Conservation (phyloP, 2,888 invertebrate species). For the Leptogaster cylindrica region DNA sequence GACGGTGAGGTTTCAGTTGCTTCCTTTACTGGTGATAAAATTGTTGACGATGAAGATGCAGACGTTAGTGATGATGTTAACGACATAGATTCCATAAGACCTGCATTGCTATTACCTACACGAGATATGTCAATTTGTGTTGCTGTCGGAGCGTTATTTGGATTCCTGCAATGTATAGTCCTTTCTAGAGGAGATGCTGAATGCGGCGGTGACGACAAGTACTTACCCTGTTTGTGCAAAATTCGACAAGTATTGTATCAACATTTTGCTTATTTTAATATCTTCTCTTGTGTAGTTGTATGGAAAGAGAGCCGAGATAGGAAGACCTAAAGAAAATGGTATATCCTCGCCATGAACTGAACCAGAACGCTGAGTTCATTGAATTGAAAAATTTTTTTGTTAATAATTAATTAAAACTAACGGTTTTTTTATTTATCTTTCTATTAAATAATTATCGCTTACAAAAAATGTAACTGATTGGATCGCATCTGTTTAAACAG, state of each 20-base stretch:
- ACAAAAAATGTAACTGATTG: too few species aligned
- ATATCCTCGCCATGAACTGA: constrained; percentile 87
- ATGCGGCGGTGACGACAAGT: neutral
- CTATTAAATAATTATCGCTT: too few species aligned
- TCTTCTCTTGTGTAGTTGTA: constrained; percentile 82
- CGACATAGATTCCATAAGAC: constrained; percentile 23
- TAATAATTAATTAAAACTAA: too few species aligned
- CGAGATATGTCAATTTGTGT: constrained; percentile 51
- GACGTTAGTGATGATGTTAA: constrained; percentile 20
- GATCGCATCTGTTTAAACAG: too few species aligned
- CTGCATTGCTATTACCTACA: constrained; percentile 46
- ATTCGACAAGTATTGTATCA: constrained; percentile 85
- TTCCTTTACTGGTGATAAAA: neutral
- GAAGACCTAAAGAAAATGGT: constrained; percentile 83
- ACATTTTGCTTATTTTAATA: constrained; percentile 76
- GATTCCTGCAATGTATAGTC: constrained; percentile 43
- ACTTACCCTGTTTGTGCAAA: constrained; percentile 86
- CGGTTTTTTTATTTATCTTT: too few species aligned
- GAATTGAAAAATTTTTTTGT: too few species aligned
- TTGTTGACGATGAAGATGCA: constrained; percentile 24
- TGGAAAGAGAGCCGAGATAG: constrained; percentile 71
- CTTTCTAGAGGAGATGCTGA: neutral
- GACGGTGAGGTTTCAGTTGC: neutral
- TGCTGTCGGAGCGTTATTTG: constrained; percentile 53
- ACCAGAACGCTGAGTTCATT: constrained; percentile 70